These are phyloP conservation scores for Thaumatotibia leucotreta DNA, from an alignment of 1,140 invertebrate genomes.

Conservation along the genomic window DNA sequence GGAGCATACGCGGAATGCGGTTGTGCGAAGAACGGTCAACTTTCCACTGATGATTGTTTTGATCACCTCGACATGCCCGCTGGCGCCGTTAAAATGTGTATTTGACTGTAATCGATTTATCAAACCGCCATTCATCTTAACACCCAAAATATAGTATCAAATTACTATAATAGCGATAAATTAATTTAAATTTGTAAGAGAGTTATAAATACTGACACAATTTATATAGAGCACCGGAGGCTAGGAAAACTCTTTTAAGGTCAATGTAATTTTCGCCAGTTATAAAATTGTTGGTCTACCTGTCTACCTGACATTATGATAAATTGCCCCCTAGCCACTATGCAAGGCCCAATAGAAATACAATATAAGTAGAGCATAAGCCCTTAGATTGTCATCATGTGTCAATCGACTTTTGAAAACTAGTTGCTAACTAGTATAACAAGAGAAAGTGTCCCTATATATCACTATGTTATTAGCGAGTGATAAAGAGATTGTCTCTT, in stretches of 20 bases:
- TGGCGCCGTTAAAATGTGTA: slow-evolving; percentile 23
- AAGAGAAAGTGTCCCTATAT: slow-evolving; percentile 35
- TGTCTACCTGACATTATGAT: too few relatives aligned
- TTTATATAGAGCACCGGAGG: too few relatives aligned
- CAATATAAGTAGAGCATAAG: not conserved
- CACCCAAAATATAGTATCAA: not conserved
- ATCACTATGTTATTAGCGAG: slow-evolving; percentile 25
- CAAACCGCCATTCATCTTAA: not conserved
- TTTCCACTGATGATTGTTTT: slow-evolving; percentile 39
- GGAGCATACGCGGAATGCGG: slow-evolving; percentile 36
- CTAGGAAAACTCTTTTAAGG: too few relatives aligned
- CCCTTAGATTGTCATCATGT: not conserved
- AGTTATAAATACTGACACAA: not conserved
- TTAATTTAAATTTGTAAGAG: not conserved
- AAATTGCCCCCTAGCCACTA: too few relatives aligned
- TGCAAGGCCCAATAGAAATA: too few relatives aligned
- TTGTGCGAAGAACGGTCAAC: slow-evolving; percentile 36
- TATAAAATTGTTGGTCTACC: too few relatives aligned
- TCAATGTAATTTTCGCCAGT: too few relatives aligned
- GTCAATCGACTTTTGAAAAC: not conserved
- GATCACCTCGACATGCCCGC: slow-evolving; percentile 24
- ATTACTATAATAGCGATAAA: slow-evolving; percentile 1
- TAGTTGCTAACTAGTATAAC: not conserved
- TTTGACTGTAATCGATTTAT: slow-evolving; percentile 17
- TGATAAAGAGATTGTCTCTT: slow-evolving; percentile 21